Base-by-base conservation (phyloP, 2,797 vertebrate species). In the Sebastes trivittatus region DNA sequence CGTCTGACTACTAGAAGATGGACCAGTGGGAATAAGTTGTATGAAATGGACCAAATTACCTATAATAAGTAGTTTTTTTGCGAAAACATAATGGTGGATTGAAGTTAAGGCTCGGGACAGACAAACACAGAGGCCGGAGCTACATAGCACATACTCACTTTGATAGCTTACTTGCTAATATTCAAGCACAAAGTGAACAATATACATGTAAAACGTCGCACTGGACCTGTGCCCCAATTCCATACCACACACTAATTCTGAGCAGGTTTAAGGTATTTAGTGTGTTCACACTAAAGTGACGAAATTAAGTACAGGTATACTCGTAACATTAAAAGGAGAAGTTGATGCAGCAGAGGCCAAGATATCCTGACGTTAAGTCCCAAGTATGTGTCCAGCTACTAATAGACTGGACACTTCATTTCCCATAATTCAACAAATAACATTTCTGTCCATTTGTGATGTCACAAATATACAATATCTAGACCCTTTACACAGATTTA, bases 11-110 rank as follows among this genome's bases (percentile, higher is more conserved):
- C 25, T 59, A 16, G 13, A 79, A 49, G 30, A 73, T 68, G 54
- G 80, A 80, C 20, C 63, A 73, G 66, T 62, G 58, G 66, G 29
- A 65, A 46, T n/a, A 4, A 54, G n/a, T n/a, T 11, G 10, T 64
- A 52, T 4, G 13, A 76, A 61, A 86, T 81, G 62, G 36, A 80
- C 63, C 27, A 79, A 70, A 64, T 54, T n/a, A 68, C 38, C 8
- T 56, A 34, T n/a, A 29, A 72, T 34, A n/a, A 54, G 13, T 30
- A 2, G 14, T 20, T 63, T 25, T 25, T 60, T 18, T 34, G 62
- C 22, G 25, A 58, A 38, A 38, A 66, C n/a, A n/a, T 18, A 20
- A 11, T 29, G 27, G 11, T 68, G 11, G 23, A 73, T 64, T 49
- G 16, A 72, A 72, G 46, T 46, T 10, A 46, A 49, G 22, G 55